These are phyloP conservation scores for Drosophila borborema DNA, from an alignment of 2,888 invertebrate genomes.

Conservation along the genomic window DNA sequence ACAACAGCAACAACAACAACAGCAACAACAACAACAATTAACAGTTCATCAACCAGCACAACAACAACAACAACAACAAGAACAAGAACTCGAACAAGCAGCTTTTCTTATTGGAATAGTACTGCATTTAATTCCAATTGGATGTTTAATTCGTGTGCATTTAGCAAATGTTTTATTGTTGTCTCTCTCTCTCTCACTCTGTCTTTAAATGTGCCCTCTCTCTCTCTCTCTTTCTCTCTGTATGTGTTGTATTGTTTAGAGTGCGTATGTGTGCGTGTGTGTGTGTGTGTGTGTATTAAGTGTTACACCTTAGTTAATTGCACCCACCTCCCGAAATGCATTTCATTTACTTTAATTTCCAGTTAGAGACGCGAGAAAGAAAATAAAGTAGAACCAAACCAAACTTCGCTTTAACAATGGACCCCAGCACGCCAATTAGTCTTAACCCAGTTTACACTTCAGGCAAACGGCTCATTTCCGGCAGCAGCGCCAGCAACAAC, in stretches of 20 bases:
- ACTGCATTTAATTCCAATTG: constrained; percentile 71
- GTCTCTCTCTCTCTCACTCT: constrained; percentile 22
- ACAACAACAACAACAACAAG: constrained; percentile 49
- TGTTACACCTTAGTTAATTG: constrained; percentile 46
- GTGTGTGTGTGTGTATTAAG: constrained; percentile 20
- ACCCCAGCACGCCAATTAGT: constrained; percentile 75
- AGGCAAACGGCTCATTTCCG: constrained; percentile 75
- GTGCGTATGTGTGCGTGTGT: constrained; percentile 22
- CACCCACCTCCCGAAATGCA: constrained; percentile 32
- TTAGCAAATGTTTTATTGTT: constrained; percentile 41
- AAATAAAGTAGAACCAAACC: background rate
- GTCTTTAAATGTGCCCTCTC: background rate
- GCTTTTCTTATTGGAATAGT: constrained; percentile 70
- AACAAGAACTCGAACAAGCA: constrained; percentile 48
- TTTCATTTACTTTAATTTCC: constrained; percentile 53
- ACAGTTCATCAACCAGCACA: constrained; percentile 32
- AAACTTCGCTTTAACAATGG: constrained; percentile 53
- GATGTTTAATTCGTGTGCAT: constrained; percentile 59
- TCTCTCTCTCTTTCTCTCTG: constrained; percentile 10
- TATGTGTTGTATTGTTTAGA: constrained; percentile 28
- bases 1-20: constrained; percentile 34
- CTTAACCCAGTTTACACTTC: constrained; percentile 82
- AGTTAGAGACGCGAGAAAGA: constrained; percentile 21
- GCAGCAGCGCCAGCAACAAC: constrained; percentile 33
- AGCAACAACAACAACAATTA: constrained; percentile 27